Base-by-base conservation (phyloP, 2,797 vertebrate species). In the Diplodus puntazzo region DNA sequence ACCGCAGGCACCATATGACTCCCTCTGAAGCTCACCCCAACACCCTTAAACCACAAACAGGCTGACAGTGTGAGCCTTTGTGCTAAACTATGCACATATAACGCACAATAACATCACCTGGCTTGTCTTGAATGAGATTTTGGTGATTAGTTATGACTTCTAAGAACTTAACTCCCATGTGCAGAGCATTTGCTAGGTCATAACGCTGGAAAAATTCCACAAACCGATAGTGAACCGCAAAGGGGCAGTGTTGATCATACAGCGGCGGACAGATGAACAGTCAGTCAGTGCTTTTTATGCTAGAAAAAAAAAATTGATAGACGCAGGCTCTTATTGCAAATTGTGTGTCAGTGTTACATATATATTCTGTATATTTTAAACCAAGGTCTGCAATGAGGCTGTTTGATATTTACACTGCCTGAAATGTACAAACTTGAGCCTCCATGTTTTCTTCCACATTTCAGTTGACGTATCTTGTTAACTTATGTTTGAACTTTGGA, bases 1-100 rank as follows among this genome's bases (percentile, higher is more conserved):
- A 84, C 76, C 61, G 20, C 27, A 58, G 78, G 84, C 91, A 69
- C 87, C 87, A 85, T 88, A 86, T 90, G 92, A 87, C 73, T 78
- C 73, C 84, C 73, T 84, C 73, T 75, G 69, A 87, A 84, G 49
- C 81, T 76, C 57, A 54, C 62, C 53, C 57, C 74, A 61, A 58
- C 74, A 81, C 49, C 71, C 58, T 73, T 54, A 54, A 81, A 83
- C 25, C 64, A 60, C 54, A 60, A 80, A 69, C 77, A 55, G 25
- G 73, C 72, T 61, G 59, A 62, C 34, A 64, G n/a, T 62, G 10
- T 30, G 65, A 65, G 66, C 25, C 67, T 68, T 61, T 61, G 55
- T 23, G 5, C 30, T 62, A 11, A 80, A 74, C 67, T 63, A 12
- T 68, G 23, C 4, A 30, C 27, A 25, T 13, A 25, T 21, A 69